phyloP scores from a whole-genome alignment of 2,113 vertebrate species.

The Microcebus ravelobensis region DNA sequence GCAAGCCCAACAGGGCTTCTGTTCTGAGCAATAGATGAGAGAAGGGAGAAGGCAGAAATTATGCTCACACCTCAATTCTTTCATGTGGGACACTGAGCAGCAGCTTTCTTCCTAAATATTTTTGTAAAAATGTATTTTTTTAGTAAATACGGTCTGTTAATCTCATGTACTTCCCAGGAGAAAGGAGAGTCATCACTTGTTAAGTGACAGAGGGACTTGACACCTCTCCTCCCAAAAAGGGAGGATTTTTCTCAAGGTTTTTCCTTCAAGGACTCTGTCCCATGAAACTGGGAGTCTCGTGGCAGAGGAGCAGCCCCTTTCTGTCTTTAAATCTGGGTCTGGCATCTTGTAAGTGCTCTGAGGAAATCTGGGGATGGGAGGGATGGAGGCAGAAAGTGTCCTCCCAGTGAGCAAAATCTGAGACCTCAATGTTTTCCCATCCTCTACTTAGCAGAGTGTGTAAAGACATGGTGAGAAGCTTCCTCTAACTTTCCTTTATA shows the following conservation, averaged over 20 bases:
- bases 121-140: not conserved
- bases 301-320: not conserved
- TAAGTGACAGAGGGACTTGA: not conserved
- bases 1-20: not conserved
- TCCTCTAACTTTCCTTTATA: not conserved
- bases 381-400: accelerated
- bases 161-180: not conserved
- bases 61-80: not conserved
- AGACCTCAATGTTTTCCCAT: not conserved
- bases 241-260: not conserved
- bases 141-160: not conserved
- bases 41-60: not conserved
- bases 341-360: not conserved
- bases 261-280: not conserved
- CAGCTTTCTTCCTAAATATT: not conserved
- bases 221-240: not conserved
- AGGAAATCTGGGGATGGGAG: not conserved
- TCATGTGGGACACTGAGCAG: not conserved
- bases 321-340: not conserved
- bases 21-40: not conserved
- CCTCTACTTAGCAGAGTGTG: not conserved
- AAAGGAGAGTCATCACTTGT: not conserved
- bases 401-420: not conserved
- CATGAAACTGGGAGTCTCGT: not conserved
- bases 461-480: not conserved